Conservation (phyloP, 37 sponge, comb jelly and placozoan species). For the Ephydatia muelleri region DNA sequence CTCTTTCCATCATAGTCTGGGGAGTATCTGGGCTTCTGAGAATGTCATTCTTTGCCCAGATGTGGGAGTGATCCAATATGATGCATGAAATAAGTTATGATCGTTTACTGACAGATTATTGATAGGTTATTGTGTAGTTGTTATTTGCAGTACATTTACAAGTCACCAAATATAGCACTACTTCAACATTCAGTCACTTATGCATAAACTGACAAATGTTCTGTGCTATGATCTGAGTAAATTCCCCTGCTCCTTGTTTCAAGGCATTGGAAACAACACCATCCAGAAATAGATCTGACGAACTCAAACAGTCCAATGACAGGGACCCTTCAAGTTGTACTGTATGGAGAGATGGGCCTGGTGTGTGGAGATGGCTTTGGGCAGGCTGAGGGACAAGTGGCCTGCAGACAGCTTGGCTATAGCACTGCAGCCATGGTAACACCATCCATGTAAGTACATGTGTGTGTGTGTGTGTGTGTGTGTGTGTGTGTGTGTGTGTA, state of each 20-base stretch:
- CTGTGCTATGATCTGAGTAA: too few relatives aligned
- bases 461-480: not conserved
- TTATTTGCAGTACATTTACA: not conserved
- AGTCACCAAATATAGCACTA: too few relatives aligned
- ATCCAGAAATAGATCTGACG: not conserved
- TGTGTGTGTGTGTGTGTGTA: not conserved
- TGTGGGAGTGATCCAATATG: too few relatives aligned
- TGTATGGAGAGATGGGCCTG: not conserved
- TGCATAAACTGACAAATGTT: too few relatives aligned
- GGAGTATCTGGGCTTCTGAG: too few relatives aligned
- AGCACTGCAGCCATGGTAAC: not conserved
- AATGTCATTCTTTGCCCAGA: too few relatives aligned
- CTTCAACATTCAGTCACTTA: too few relatives aligned
- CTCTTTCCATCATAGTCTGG: too few relatives aligned
- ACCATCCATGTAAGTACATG: not conserved
- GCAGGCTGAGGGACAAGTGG: constrained; percentile 27
- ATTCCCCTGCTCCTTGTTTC: not conserved
- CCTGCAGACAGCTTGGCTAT: constrained; percentile 46
- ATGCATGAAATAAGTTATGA: too few relatives aligned
- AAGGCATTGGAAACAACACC: not conserved
- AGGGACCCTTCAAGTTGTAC: not conserved
- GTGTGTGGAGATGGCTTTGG: constrained; percentile 26
- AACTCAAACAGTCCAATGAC: not conserved
- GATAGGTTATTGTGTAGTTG: too few relatives aligned
- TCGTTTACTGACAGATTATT: too few relatives aligned